Base-by-base conservation (phyloP, 2,797 vertebrate genomes). In the Loriculus beryllinus region DNA sequence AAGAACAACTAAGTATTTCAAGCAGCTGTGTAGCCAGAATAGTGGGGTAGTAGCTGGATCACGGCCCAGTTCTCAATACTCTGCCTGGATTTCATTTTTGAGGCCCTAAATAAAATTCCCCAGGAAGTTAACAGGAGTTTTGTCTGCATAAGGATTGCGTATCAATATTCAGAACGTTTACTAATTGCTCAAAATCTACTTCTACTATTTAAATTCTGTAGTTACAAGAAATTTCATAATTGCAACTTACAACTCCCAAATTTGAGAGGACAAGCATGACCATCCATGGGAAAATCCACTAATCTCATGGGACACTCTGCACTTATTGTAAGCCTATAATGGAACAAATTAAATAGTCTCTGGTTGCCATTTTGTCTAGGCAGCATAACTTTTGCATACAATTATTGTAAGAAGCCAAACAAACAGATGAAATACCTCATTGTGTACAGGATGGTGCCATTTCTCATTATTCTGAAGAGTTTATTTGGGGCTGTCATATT, bases 401-500 rank as follows among this genome's bases (percentile, higher is more conserved):
- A 52, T 86, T 93, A 92, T 64, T 92, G 37, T 69, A 79, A 90
- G 74, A 95, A 92, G 18, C 23, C 43, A n/a, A 60, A 93, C 14
- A 88, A 90, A 78, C 48, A 92, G n/a, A 31, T 65, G 35, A 8
- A 54, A 74, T 98, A 99, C 99, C 99, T 99, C 99, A 99, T 99
- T 71, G 99, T 99, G 96, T 99, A 99, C 65, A 99, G 98, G 95
- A 99, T 99, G 94, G 99, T 99, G 91, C 99, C 99, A 45, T 99
- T 99, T 97, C 99, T 99, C 99, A 99, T 99, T 96, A 99, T 99
- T 93, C 99, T 98, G 97, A 99, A 99, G 42, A 99, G 98, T 93
- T 99, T 99, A 98, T 99, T 99, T 80, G 99, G 99, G 26, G 99
- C 99, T 12, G 99, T 99, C 98, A 99, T 99, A 96, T 99, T 99